Conservation (phyloP, 2,113 vertebrate genomes). For the Microcebus griseorufus region DNA sequence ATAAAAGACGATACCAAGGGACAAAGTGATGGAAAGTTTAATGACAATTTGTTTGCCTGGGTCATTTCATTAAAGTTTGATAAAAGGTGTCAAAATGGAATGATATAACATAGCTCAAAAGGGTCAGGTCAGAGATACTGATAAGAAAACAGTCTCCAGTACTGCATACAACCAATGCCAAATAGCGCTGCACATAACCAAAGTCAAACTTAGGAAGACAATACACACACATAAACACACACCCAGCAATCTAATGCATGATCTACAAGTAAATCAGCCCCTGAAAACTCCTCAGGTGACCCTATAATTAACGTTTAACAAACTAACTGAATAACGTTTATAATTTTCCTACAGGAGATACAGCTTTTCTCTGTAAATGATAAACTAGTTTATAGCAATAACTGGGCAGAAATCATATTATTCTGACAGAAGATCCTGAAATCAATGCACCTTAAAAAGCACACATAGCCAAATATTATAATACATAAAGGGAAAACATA, state of each 20-base stretch:
- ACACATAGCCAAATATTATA: not conserved
- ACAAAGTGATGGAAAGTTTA: constrained; percentile 95
- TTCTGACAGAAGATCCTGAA: constrained; percentile 3
- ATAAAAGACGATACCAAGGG: constrained; percentile 95
- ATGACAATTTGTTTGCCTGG: constrained; percentile 95
- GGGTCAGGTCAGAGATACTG: constrained; percentile 85
- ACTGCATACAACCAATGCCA: constrained; percentile 70
- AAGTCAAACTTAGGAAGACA: constrained; percentile 74
- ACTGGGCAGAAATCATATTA: constrained; percentile 18
- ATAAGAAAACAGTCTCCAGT: constrained; percentile 79
- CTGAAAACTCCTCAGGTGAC: constrained; percentile 55
- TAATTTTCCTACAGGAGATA: constrained; percentile 43
- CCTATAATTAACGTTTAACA: constrained; percentile 63
- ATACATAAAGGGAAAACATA: constrained; percentile 27
- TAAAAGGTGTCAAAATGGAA: constrained; percentile 94
- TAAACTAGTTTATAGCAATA: constrained; percentile 34
- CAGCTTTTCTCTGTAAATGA: constrained; percentile 19
- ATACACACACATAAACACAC: constrained; percentile 10
- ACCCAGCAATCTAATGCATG: constrained; percentile 37
- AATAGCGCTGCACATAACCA: not conserved
- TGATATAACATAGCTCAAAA: constrained; percentile 88
- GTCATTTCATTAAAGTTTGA: constrained; percentile 93
- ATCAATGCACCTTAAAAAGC: constrained; percentile 32
- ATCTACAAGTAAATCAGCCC: constrained; percentile 68
- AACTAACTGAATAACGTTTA: constrained; percentile 56